A percentile compares a stretch with the other conserved stretches of the same genome.
Conservation (phyloP, 2,113 vertebrate genomes). For the Poicephalus gulielmi region DNA sequence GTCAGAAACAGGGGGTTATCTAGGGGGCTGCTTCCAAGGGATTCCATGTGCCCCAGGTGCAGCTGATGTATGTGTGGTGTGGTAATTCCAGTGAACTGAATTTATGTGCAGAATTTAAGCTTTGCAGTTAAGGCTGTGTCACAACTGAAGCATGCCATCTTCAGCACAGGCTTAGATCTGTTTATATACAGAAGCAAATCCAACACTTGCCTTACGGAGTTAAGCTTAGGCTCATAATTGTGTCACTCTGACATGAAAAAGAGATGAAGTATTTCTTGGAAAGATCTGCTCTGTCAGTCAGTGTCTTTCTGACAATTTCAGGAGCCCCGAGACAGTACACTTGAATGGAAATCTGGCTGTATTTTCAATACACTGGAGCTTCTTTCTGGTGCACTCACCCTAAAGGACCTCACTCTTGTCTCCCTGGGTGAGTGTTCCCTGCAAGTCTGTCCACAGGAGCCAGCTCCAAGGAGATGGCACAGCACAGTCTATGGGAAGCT, state of each 20-base stretch:
- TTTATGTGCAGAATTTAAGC: background rate
- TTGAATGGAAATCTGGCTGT: background rate
- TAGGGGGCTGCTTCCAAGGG: background rate
- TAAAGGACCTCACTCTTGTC: background rate
- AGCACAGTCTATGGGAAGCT: background rate
- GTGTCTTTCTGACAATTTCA: background rate
- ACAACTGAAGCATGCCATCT: background rate
- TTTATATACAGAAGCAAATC: background rate
- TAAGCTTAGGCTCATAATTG: background rate
- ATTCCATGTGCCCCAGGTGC: background rate
- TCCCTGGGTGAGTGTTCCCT: background rate
- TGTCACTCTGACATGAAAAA: background rate
- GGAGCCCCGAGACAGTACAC: background rate
- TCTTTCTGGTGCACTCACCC: background rate
- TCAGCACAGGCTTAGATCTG: background rate
- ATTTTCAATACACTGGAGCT: background rate
- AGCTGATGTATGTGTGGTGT: background rate
- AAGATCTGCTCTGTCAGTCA: background rate
- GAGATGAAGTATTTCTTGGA: background rate
- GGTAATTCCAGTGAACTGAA: background rate
- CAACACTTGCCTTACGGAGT: background rate
- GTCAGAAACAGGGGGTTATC: background rate
- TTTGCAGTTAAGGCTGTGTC: background rate
- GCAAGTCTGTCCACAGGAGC: background rate
- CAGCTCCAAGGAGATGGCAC: background rate